phyloP scores from a whole-genome alignment of 2,113 vertebrate species.

The Equus przewalskii region DNA sequence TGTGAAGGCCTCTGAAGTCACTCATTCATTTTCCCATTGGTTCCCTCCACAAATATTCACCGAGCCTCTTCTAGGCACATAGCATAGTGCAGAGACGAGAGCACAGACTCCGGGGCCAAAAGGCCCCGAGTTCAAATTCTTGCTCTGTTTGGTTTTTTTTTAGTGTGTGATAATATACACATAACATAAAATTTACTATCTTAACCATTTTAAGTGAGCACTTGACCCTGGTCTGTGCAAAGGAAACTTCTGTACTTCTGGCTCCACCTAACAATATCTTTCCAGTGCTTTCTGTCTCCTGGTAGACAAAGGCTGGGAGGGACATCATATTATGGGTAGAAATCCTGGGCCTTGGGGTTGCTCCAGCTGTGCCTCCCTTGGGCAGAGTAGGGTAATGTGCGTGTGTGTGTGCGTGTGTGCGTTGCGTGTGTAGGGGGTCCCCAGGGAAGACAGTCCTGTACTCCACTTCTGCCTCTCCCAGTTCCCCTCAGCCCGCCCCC shows the following conservation, averaged over 20 bases:
- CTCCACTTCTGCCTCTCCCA: background rate
- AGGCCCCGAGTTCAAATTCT: background rate
- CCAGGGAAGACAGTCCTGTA: background rate
- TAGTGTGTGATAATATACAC: background rate
- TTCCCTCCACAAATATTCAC: background rate
- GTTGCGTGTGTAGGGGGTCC: accelerated
- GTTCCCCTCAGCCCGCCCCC: background rate
- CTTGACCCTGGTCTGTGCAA: background rate
- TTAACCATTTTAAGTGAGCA: background rate
- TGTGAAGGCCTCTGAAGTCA: background rate
- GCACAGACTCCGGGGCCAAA: background rate
- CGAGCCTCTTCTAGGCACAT: background rate
- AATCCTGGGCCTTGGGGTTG: background rate
- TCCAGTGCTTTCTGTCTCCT: background rate
- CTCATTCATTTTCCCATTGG: background rate
- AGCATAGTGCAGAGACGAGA: background rate
- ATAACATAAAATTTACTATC: background rate
- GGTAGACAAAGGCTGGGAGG: background rate
- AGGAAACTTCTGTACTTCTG: background rate
- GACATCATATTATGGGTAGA: background rate
- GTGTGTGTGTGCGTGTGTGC: background rate
- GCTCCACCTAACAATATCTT: background rate
- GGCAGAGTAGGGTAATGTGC: background rate
- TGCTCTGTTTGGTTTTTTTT: background rate
- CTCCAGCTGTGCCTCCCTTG: background rate